Evolutionary conservation across 2,888 invertebrate genomes (phyloP).

Genomic region (Stenolophus ochropezus): DNA sequence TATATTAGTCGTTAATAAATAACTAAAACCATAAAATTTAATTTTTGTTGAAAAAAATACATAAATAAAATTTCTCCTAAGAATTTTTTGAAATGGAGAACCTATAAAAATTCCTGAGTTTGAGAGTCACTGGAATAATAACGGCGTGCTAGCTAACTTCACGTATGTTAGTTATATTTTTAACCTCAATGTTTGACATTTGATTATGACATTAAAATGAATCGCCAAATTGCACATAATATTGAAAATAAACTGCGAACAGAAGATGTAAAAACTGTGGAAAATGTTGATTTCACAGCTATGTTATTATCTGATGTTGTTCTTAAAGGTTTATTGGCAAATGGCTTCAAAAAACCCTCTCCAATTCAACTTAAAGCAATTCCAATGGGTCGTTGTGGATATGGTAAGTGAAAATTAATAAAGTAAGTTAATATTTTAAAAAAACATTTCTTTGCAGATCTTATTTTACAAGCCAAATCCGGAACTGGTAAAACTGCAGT

Average conservation of each 20-base stretch:
- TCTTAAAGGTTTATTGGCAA: slow-evolving; percentile 80
- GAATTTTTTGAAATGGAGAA: too few species aligned
- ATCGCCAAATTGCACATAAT: slow-evolving; percentile 77
- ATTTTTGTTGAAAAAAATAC: too few species aligned
- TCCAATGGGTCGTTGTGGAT: slow-evolving; percentile 92
- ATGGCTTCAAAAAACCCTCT: slow-evolving; percentile 90
- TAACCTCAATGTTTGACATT: slow-evolving; percentile 32
- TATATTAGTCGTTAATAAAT: too few species aligned
- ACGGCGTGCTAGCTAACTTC: slow-evolving; percentile 21
- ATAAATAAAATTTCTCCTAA: too few species aligned
- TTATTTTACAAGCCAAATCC: slow-evolving; percentile 96
- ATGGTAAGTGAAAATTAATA: slow-evolving; percentile 77
- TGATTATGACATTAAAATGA: slow-evolving; percentile 24
- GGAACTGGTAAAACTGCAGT: slow-evolving; percentile 99
- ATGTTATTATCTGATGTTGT: slow-evolving; percentile 82
- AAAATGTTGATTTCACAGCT: slow-evolving; percentile 83
- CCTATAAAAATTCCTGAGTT: too few species aligned
- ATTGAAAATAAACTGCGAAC: slow-evolving; percentile 80
- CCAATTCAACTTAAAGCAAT: slow-evolving; percentile 95
- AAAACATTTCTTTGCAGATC: slow-evolving; percentile 79
- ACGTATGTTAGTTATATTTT: neutral
- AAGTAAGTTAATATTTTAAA: neutral
- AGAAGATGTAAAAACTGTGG: slow-evolving; percentile 82
- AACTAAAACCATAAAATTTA: too few species aligned
- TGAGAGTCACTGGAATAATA: too few species aligned